Base-by-base conservation (phyloP, 2,888 invertebrate species). In the Noctua fimbriata region DNA sequence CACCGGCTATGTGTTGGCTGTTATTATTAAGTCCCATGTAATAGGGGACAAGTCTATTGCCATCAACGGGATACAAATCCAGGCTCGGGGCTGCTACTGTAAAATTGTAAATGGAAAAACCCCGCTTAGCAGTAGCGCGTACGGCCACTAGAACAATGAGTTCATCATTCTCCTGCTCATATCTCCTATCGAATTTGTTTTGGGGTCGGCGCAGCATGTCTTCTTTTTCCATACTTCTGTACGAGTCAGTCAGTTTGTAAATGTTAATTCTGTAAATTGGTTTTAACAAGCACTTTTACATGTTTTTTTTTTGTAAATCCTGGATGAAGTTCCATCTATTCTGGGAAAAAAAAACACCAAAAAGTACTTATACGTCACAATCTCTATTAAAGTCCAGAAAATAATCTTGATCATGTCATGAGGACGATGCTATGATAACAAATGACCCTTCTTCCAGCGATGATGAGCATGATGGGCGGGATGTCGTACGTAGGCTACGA, bases 381-480 rank as follows among this genome's bases (percentile, higher is more conserved):
- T 47, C 24, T 24, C 7, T 41, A 55, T 55, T 24, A 9, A 24
- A 55, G 55, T 24, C 24, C 10, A 24, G 24, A 55, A 24, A 55
- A 52, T 49, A 52, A 52, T 10, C 10, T 24, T 55, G 24, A 55
- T 55, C n/a, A 24, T 14, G 4, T 58, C 58, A 58, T 12, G n/a
- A 58, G 12, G 14, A 28, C 60, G 10, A 58, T 58, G 58, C 41
- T 65, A n/a, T n/a, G 7, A 0, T 77, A 44, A 77, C n/a, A 1
- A 65, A 44, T 12, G 0, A 0, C 21, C 2, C 0, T 81, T 78
- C 2, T 87, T 85, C 2, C 94, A 96, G 96, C 89, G 0, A 95
- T 96, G 96, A 94, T 96, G 95, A 94, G 96, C 76, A 95, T 96
- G 95, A 94, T 96, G 95, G 92, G 95, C 41, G 94, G 94, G 66